Conservation (phyloP, 2,797 vertebrate species). For the Echiichthys vipera region DNA sequence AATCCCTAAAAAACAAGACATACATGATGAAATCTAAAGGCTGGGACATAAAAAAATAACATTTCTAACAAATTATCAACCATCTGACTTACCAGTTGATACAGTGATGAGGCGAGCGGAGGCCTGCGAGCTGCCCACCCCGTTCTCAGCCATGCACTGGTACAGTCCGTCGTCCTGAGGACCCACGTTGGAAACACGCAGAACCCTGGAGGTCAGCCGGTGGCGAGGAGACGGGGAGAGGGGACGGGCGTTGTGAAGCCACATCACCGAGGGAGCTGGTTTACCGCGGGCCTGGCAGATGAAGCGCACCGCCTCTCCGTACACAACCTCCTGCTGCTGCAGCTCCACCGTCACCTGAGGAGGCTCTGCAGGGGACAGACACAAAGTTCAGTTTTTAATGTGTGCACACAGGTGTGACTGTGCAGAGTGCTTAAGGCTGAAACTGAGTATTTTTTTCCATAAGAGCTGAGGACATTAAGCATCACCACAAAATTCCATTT, state of each 20-base stretch:
- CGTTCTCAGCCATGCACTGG: conserved; percentile 97
- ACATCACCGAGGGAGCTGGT: conserved; percentile 90
- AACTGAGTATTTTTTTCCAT: neutral
- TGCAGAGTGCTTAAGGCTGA: neutral
- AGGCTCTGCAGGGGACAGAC: conserved; percentile 85
- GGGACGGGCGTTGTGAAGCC: conserved; percentile 92
- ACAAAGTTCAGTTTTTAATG: neutral
- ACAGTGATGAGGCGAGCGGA: conserved; percentile 89
- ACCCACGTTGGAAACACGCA: conserved; percentile 89
- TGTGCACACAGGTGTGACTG: neutral
- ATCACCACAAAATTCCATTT: neutral
- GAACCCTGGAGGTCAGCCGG: conserved; percentile 80
- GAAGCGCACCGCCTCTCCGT: conserved; percentile 92
- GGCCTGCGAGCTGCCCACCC: conserved; percentile 93
- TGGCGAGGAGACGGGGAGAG: conserved; percentile 87
- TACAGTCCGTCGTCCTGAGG: conserved; percentile 94
- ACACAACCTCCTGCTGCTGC: conserved; percentile 89
- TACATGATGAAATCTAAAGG: neutral
- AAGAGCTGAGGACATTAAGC: neutral
- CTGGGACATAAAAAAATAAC: neutral
- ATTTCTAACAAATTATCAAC: neutral
- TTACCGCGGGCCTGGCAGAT: conserved; percentile 92
- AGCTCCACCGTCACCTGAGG: conserved; percentile 94
- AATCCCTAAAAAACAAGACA: conserved; percentile 47
- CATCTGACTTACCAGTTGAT: conserved; percentile 81